Evolutionary conservation across 1,140 invertebrate species (phyloP).

Genomic region (Cyclina sinensis): DNA sequence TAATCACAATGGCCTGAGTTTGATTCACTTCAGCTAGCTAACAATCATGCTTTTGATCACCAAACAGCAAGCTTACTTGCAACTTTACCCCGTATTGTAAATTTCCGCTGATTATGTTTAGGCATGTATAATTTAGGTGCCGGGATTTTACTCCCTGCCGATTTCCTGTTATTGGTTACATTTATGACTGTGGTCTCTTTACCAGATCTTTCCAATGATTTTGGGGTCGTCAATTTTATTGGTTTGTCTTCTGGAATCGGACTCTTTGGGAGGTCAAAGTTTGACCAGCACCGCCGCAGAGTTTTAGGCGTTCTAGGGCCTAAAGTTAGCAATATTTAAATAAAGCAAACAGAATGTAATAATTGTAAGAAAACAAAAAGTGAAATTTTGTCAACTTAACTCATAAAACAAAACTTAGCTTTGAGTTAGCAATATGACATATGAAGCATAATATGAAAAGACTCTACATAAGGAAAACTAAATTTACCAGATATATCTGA

Average conservation of each 20-base stretch:
- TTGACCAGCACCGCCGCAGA: slow-evolving; percentile 50
- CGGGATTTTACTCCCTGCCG: slow-evolving; percentile 38
- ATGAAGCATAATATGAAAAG: no score
- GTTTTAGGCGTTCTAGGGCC: slow-evolving; percentile 58
- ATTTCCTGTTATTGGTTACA: slow-evolving; percentile 30
- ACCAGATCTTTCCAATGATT: slow-evolving; percentile 29
- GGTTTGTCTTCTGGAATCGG: slow-evolving; percentile 49
- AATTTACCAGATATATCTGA: not conserved
- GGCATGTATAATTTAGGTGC: slow-evolving; percentile 28
- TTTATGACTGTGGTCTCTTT: not conserved
- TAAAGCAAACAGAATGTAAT: not conserved
- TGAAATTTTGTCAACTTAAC: no score
- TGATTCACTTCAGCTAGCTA: no score
- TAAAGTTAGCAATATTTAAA: slow-evolving; percentile 34
- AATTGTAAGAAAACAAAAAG: no score
- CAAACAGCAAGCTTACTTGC: not conserved
- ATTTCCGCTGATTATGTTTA: slow-evolving; percentile 44
- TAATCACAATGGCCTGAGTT: no score
- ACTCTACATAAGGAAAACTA: no score
- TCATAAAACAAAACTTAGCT: no score
- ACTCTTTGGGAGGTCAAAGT: slow-evolving; percentile 47
- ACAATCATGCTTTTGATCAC: not conserved
- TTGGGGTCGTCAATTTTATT: slow-evolving; percentile 6
- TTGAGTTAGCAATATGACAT: no score
- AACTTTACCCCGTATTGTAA: slow-evolving; percentile 53